phyloP scores from a whole-genome alignment of 2,113 vertebrate species.

The Penelope pileata region DNA sequence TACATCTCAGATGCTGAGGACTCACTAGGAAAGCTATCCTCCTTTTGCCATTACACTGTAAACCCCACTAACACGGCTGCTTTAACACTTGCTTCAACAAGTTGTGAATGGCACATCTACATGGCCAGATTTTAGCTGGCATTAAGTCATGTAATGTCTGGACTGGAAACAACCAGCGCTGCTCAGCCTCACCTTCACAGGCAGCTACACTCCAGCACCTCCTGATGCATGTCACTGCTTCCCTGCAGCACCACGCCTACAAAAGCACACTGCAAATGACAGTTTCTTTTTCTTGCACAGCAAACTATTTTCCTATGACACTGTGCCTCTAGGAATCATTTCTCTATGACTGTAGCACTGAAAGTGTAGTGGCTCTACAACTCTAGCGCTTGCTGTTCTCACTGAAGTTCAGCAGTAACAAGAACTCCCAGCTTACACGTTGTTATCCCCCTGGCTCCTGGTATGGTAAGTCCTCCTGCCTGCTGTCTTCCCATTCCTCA shows the following conservation, averaged over 20 bases:
- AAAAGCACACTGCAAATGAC: not conserved
- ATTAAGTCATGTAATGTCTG: not conserved
- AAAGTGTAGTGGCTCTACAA: not conserved
- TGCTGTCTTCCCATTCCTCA: conserved; percentile 95
- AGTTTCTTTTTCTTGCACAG: not conserved
- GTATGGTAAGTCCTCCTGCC: conserved; percentile 96
- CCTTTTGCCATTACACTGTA: not conserved
- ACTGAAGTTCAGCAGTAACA: not conserved
- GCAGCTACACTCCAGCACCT: not conserved
- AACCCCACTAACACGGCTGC: not conserved
- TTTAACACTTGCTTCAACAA: not conserved
- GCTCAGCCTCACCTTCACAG: not conserved
- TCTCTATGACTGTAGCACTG: not conserved
- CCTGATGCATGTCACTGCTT: not conserved
- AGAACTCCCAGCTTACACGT: conserved; percentile 86
- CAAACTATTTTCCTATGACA: not conserved
- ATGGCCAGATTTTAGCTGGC: not conserved
- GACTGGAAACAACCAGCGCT: not conserved
- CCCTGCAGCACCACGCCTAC: not conserved
- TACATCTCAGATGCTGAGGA: not conserved
- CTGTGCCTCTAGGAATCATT: not conserved
- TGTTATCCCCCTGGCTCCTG: conserved; percentile 95
- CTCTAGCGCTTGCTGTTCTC: not conserved
- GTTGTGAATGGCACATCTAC: not conserved
- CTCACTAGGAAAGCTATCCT: not conserved